These are phyloP conservation scores for Etheostoma cragini DNA, from an alignment of 2,113 vertebrate genomes.

Conservation along the genomic window DNA sequence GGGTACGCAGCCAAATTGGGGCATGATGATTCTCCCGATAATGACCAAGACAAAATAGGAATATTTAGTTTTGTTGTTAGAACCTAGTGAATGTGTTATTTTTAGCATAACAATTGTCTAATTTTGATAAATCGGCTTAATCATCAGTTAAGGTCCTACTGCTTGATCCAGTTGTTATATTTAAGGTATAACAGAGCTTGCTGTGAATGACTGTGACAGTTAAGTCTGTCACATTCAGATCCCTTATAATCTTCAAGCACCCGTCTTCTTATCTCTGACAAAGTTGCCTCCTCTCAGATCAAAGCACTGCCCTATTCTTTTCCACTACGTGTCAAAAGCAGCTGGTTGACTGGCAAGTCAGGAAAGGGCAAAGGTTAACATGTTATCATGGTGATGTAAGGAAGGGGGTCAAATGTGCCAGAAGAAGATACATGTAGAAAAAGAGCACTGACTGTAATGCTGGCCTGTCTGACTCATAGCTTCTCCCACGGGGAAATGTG, in stretches of 20 bases:
- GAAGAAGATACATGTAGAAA: slow-evolving; percentile 46
- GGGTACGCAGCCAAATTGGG: background rate
- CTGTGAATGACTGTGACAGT: slow-evolving; percentile 14
- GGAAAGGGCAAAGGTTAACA: slow-evolving; percentile 46
- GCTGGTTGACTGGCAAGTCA: slow-evolving; percentile 21
- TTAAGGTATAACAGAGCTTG: slow-evolving; percentile 17
- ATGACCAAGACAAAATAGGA: background rate
- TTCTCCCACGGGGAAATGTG: slow-evolving; percentile 33
- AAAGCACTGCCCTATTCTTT: slow-evolving; percentile 12
- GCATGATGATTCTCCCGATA: background rate
- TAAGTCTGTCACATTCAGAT: slow-evolving; percentile 34
- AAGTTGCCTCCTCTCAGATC: slow-evolving; percentile 6
- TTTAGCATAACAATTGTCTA: background rate
- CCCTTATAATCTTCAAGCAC: slow-evolving; percentile 21
- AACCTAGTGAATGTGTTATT: background rate
- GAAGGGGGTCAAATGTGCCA: slow-evolving; percentile 51
- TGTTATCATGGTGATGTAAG: slow-evolving; percentile 44
- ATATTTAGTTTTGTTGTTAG: background rate
- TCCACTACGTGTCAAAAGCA: slow-evolving; percentile 43
- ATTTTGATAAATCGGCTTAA: background rate
- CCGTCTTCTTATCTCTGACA: slow-evolving; percentile 22
- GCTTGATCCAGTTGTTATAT: background rate
- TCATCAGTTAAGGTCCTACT: slow-evolving; percentile 10
- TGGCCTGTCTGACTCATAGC: slow-evolving; percentile 58
- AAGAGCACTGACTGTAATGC: slow-evolving; percentile 29